Conservation (phyloP, 2,113 vertebrate genomes). For the Ciconia stormi region DNA sequence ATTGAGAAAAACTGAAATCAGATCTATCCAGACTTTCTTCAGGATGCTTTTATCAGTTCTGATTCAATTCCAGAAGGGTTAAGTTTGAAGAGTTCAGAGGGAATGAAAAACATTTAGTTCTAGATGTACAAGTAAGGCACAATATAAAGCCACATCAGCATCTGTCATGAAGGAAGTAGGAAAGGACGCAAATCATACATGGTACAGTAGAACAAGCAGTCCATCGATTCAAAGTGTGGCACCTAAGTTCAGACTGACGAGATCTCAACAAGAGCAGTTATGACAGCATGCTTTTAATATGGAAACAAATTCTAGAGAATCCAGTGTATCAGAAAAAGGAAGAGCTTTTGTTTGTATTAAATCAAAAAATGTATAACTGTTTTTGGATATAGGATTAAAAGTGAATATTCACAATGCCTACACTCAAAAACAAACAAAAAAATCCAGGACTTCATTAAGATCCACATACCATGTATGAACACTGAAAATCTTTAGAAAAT, state of each 20-base stretch:
- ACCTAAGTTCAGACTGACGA: slow-evolving; percentile 73
- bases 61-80: slow-evolving; percentile 71
- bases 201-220: slow-evolving; percentile 78
- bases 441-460: slow-evolving; percentile 75
- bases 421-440: slow-evolving; percentile 69
- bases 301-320: slow-evolving; percentile 79
- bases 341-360: slow-evolving; percentile 59
- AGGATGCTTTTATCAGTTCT: slow-evolving; percentile 67
- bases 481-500: slow-evolving; percentile 77
- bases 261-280: slow-evolving; percentile 74
- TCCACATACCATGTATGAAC: slow-evolving; percentile 81
- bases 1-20: slow-evolving; percentile 65
- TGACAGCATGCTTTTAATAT: slow-evolving; percentile 78
- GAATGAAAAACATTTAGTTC: slow-evolving; percentile 70
- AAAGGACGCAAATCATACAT: slow-evolving; percentile 78
- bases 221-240: slow-evolving; percentile 77
- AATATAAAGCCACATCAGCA: slow-evolving; percentile 86
- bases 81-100: slow-evolving; percentile 64
- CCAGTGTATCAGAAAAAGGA: slow-evolving; percentile 82
- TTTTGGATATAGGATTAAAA: slow-evolving; percentile 77
- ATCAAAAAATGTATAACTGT: slow-evolving; percentile 67
- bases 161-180: slow-evolving; percentile 76
- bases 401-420: slow-evolving; percentile 81
- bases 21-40: slow-evolving; percentile 66
- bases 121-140: slow-evolving; percentile 87